Evolutionary conservation across 1,140 invertebrate genomes (phyloP), one percentile per base, ranked within the genome.

Genomic region (Artemia franciscana): DNA sequence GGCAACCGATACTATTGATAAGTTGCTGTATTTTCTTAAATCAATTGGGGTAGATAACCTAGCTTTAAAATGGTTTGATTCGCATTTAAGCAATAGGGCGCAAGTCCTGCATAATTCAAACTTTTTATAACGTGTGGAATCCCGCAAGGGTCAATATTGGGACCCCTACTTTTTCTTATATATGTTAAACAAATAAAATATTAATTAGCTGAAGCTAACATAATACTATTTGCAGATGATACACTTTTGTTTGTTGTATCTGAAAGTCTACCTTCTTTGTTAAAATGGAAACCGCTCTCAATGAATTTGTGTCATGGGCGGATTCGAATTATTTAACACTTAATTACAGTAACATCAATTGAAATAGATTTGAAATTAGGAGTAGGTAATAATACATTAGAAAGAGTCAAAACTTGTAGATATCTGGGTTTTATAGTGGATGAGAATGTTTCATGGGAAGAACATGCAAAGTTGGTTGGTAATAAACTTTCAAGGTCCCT

Each of bases 331-430:
- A 63, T 63, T 63, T 27, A 5, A 23, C 59, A 23, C 25, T 24
- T 62, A 5, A 9, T 63, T n/a, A 62, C 23, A 24, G 25, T 7
- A 24, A 62, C 15, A 61, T 7, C 18, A 62, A 61, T 39, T n/a
- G 7, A 39, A 39, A 39, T n/a, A 39, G 30, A 39, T 39, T n/a
- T 39, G 30, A 39, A 39, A 39, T 39, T 39, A 39, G n/a, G 30
- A 39, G 30, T 39, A n/a, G 30, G 7, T 39, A 39, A 39, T 39
- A 39, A 39, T 39, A 39, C 30, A 7, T 7, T 39, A 39, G 7
- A 39, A 7, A 39, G 30, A 39, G 30, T 39, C 30, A 39, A 39
- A n/a, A 39, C 7, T n/a, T 39, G 30, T 39, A 39, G n/a, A n/a
- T n/a, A n/a, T n/a, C n/a, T n/a, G n/a, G n/a, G n/a, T n/a, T n/a